A percentile compares a stretch with the other conserved stretches of the same genome.
Conservation (phyloP, 2,888 invertebrate species). For the Hololepta plana region DNA sequence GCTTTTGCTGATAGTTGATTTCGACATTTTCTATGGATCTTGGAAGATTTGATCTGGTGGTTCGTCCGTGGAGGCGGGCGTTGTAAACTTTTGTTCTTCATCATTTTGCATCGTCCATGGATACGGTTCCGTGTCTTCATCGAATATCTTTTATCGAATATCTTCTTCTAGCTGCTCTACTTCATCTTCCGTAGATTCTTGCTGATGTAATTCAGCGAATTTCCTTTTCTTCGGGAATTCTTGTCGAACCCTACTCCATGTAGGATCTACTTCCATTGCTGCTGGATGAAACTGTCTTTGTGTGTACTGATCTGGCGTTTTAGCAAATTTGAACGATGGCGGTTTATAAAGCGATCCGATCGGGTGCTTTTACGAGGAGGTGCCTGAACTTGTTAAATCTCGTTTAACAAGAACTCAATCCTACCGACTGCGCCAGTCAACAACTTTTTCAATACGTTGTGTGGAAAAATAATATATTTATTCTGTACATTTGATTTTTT, state of each 20-base stretch:
- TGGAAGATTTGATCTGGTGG: neutral
- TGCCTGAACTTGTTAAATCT: no score
- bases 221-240: slow-evolving; percentile 1
- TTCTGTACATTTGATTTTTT: no score
- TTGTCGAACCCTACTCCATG: neutral
- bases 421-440: no score
- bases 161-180: no score
- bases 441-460: no score
- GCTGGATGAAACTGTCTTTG: slow-evolving; percentile 2
- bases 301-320: slow-evolving; percentile 2
- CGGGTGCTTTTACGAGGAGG: no score
- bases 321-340: slow-evolving; percentile 4
- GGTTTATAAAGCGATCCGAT: no score
- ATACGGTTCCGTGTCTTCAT: slow-evolving; percentile 2
- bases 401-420: no score
- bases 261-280: slow-evolving; percentile 4
- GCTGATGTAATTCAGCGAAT: slow-evolving; percentile 4
- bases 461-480: no score
- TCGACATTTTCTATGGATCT: neutral
- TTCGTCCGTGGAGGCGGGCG: neutral
- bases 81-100: slow-evolving; percentile 3
- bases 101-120: neutral
- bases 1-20: neutral
- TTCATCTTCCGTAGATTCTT: slow-evolving; percentile 3
- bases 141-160: no score